Evolutionary conservation across 37 sponge, comb jelly and placozoan genomes (phyloP), one percentile per base, ranked within the genome.

Genomic region (Crambe crambe): DNA sequence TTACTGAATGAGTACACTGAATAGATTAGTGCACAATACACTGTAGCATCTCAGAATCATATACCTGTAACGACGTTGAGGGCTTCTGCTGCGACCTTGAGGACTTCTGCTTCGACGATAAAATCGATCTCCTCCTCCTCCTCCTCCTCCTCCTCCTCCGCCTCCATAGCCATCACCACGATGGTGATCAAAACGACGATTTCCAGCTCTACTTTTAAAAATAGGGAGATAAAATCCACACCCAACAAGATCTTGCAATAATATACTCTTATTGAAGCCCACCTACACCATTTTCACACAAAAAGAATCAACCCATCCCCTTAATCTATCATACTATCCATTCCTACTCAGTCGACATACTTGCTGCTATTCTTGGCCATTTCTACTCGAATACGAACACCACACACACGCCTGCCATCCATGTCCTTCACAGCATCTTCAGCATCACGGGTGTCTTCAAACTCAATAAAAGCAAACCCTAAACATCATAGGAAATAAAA

Each of bases 391-490:
- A 96, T 96, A 3, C 90, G 58, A 23, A 85, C 87, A 26, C 91
- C 91, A 74, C 95, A 95, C 73, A 95, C 89, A 31, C 70, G 58
- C 21, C 85, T 70, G 22, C 96, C 95, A 70, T 97, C 95, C 91
- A 97, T 89, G 35, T 91, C 95, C 43, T 86, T 73, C 15, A 92
- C 90, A 34, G 95, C 95, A 58, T 97, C 98, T 63, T 92, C 95
- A 31, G 98, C 95, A 82, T 97, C 98, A 37, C 95, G 82, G 25
- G 86, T 78, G 77, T 97, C 98, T 35, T 97, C 98, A 73, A 94
- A 97, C 81, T 93, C 94, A 40, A 97, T 82, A 73, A 97, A 97
- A 26, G 95, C 98, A 73, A 97, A 97, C 38, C 98, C 98, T 84
- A 44, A 23, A 82, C 15, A 65, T 1, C 2, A 70, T 2, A 70